Evolutionary conservation across 2,888 invertebrate species (phyloP), one percentile per base, ranked within the genome.

Genomic region (Phyllotreta cruciferae): DNA sequence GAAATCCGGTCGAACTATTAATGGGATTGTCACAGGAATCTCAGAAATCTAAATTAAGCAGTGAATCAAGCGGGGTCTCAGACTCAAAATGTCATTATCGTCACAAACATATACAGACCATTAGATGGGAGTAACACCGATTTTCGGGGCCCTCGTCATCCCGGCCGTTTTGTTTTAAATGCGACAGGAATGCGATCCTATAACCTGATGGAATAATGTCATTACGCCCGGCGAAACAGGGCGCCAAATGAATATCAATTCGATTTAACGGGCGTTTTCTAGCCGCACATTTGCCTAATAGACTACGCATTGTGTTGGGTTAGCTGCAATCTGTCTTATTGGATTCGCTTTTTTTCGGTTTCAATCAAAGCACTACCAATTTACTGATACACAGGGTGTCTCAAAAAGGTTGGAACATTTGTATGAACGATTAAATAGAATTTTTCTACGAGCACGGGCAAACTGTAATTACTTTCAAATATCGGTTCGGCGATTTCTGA

Each of bases 201-300:
- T 55, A 62, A 50, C 56, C 55, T 57, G 62, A 64, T 64, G 62
- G 60, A 62, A 56, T 65, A 60, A 65, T 62, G 62, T 47, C 62
- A 60, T 65, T 52, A 65, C 52, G 45, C n/a, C 36, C 24, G 47
- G 47, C 14, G 11, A 47, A 47, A 47, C 24, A 47, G 47, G 47
- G 14, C 11, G 47, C 47, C 45, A 58, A 65, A 65, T 65, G 65
- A 62, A 60, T 62, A 65, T 62, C 62, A 65, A 62, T 65, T 62
- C 56, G 55, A 42, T 38, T 42, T 62, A 62, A 65, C 55, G 62
- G 58, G 49, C 61, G 55, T 57, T 53, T 61, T 58, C 65, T 60
- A 55, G 58, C 39, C 47, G 35, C 62, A 45, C 65, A 62, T 62
- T 65, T 65, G 60, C 58, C 60, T 65, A 65, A 65, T 65, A 62